Evolutionary conservation across 2,888 invertebrate species (phyloP), one percentile per base, ranked within the genome.

Genomic region (Xestia ashworthii): DNA sequence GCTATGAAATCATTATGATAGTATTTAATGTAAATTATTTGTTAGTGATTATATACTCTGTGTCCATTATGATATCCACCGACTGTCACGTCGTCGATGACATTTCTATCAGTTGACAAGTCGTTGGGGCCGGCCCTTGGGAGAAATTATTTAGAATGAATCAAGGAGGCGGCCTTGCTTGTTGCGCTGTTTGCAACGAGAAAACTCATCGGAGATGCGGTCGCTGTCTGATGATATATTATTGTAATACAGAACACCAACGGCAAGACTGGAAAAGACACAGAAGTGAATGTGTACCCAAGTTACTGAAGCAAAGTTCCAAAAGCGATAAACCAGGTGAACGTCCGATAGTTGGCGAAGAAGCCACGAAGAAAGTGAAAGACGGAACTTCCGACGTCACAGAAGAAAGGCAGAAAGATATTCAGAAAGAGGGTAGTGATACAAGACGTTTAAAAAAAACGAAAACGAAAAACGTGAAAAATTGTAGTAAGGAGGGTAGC

Each of bases 191-290:
- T 90, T 98, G 98, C 94, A 97, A 97, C 84, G 95, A 93, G 88
- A 97, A 97, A 90, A 97, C 97, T 88, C 94, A 98, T 89, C 95
- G 98, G 83, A 97, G 98, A 89, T 98, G 98, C 94, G 97, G 97
- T 87, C 97, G 98, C 88, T 99, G 99, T 93, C 98, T 98, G 91
- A 95, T 94, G 80, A 97, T 97, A 71, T 98, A 97, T 94, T 99
- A 99, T 94, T 99, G 98, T 95, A 98, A 98, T 80, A 98, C 97
- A 88, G 98, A 98, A 83, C 98, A 99, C 93, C 98, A 98, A 94
- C 97, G 97, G 84, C 96, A 97, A 89, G 98, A 98, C 92, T 98
- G 98, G 98, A 98, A 97, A 91, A 97, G 96, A 86, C 98, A 99
- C 92, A 98, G 98, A 95, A 94, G 94, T 87, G 96, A 97, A 88